Conservation (phyloP, 2,888 invertebrate species). For the Drosophila kuntzei region DNA sequence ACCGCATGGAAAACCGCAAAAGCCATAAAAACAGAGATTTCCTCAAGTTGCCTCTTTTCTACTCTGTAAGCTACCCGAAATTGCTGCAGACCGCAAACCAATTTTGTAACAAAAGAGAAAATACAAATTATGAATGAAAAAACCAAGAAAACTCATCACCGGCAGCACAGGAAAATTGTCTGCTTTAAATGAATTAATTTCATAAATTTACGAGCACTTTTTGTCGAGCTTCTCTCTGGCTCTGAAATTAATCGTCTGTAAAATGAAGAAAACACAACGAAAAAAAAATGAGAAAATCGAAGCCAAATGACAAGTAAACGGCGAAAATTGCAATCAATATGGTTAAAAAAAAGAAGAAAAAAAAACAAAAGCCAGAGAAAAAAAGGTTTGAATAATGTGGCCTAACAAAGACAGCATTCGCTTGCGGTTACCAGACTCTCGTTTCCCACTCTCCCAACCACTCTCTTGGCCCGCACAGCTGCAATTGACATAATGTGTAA, state of each 20-base stretch:
- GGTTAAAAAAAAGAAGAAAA: conserved; percentile 17
- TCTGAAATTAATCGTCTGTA: conserved; percentile 60
- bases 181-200: conserved; percentile 72
- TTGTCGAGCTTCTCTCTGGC: conserved; percentile 19
- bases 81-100: conserved; percentile 71
- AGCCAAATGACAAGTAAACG: conserved; percentile 50
- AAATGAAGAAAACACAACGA: conserved; percentile 30
- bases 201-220: conserved; percentile 42
- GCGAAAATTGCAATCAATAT: conserved; percentile 71
- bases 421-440: conserved; percentile 46
- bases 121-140: conserved; percentile 45
- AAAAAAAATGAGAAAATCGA: conserved; percentile 31
- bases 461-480: conserved; percentile 5
- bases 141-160: conserved; percentile 51
- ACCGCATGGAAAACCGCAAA: conserved; percentile 68
- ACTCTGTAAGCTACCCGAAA: conserved; percentile 31
- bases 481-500: conserved; percentile 54
- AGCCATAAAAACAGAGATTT: conserved; percentile 72
- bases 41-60: conserved; percentile 44
- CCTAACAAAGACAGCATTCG: conserved; percentile 50
- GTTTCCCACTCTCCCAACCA: not conserved
- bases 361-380: conserved; percentile 1
- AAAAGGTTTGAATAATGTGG: conserved; percentile 46
- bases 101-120: conserved; percentile 54
- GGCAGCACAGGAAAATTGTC: conserved; percentile 46